Percentiles rank a stretch among this genome's conserved stretches.
Conservation (phyloP, 2,113 vertebrate species). For the Corynorhinus townsendii region DNA sequence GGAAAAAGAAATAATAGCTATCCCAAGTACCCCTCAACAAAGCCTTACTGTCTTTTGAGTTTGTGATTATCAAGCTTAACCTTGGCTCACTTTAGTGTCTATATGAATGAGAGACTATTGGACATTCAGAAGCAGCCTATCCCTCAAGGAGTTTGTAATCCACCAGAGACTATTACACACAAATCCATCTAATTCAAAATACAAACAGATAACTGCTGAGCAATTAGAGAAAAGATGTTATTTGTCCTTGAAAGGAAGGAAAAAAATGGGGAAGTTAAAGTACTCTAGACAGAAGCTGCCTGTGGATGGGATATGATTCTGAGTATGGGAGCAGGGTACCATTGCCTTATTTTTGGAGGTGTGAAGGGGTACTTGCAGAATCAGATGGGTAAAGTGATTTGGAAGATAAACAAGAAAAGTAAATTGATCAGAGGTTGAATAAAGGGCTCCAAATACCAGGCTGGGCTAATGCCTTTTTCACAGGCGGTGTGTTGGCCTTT, state of each 20-base stretch:
- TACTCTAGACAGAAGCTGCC: background rate
- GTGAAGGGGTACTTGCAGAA: background rate
- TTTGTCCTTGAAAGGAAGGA: background rate
- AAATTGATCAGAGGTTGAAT: background rate
- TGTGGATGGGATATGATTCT: background rate
- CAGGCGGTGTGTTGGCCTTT: background rate
- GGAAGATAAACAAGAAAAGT: background rate
- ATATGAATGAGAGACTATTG: background rate
- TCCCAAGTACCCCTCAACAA: background rate
- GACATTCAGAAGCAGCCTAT: background rate
- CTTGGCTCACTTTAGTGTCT: background rate
- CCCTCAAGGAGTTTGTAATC: background rate
- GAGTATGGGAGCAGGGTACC: background rate
- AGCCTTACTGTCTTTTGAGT: background rate
- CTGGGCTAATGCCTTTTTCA: background rate
- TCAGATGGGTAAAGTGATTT: background rate
- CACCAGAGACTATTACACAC: background rate
- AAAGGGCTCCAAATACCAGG: background rate
- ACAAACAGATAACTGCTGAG: background rate
- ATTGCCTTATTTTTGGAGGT: background rate
- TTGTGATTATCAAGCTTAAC: too few species aligned
- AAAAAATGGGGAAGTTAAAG: background rate
- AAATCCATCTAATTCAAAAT: background rate
- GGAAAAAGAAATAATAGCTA: background rate
- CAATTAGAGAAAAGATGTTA: background rate